phyloP scores from a whole-genome alignment of 2,888 invertebrate genomes.

The Parapristionchus giblindavisi region DNA sequence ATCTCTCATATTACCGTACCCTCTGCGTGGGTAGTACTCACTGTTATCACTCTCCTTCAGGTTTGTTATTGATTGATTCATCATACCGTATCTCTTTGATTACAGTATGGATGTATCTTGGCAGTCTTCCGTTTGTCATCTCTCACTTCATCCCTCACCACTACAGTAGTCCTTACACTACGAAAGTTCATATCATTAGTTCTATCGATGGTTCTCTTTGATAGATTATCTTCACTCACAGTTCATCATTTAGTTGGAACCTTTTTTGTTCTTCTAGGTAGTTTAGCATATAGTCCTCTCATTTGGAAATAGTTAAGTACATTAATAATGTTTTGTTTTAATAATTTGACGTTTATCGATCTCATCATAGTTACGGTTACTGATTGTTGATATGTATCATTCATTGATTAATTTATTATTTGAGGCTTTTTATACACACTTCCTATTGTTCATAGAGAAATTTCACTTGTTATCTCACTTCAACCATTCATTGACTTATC shows the following conservation, averaged over 20 bases:
- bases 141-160: slow-evolving; percentile 84
- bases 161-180: slow-evolving; percentile 91
- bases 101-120: slow-evolving; percentile 74
- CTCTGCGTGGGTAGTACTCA: slow-evolving; percentile 18
- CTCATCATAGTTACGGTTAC: too few relatives aligned
- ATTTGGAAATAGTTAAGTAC: background rate
- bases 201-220: slow-evolving; percentile 91
- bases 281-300: slow-evolving; percentile 76
- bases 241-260: slow-evolving; percentile 89
- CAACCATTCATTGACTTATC: too few relatives aligned
- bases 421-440: too few relatives aligned
- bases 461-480: too few relatives aligned
- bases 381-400: too few relatives aligned
- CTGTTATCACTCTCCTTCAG: slow-evolving; percentile 27
- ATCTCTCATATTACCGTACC: background rate
- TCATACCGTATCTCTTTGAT: slow-evolving; percentile 4
- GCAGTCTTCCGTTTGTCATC: slow-evolving; percentile 92
- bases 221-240: slow-evolving; percentile 85
- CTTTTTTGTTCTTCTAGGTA: slow-evolving; percentile 87
- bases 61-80: background rate
- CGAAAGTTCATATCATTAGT: slow-evolving; percentile 92
- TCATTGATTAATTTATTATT: too few relatives aligned
- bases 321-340: background rate
- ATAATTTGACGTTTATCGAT: too few relatives aligned
- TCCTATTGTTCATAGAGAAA: too few relatives aligned